These are phyloP conservation scores for Ophonus ardosiacus DNA, from an alignment of 2,888 invertebrate genomes.

Conservation along the genomic window DNA sequence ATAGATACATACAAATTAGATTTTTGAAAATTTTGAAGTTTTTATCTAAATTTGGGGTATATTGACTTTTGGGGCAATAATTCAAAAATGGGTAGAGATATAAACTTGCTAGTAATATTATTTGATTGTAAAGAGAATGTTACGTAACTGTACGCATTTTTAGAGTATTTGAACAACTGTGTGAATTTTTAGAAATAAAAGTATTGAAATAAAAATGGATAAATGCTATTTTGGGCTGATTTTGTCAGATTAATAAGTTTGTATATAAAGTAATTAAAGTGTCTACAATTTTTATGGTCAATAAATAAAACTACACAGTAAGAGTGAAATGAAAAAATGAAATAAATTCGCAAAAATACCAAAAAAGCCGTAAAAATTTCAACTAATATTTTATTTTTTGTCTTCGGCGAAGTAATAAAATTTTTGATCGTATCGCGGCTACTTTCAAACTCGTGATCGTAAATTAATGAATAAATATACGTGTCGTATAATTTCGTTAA, in stretches of 20 bases:
- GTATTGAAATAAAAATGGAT: too few relatives aligned
- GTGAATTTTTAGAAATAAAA: too few relatives aligned
- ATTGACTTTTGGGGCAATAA: too few relatives aligned
- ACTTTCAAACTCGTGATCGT: neutral
- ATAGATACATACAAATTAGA: too few relatives aligned
- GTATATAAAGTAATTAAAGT: neutral
- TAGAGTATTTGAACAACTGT: too few relatives aligned
- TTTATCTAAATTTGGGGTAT: too few relatives aligned
- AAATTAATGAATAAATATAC: slow-evolving; percentile 9
- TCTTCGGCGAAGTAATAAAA: neutral
- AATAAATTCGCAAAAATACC: slow-evolving; percentile 18
- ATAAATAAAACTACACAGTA: neutral
- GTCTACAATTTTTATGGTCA: neutral
- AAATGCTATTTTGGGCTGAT: neutral
- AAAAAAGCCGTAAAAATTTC: slow-evolving; percentile 4
- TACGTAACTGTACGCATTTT: too few relatives aligned
- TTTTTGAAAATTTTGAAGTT: too few relatives aligned
- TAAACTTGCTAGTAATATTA: too few relatives aligned
- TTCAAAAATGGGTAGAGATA: too few relatives aligned
- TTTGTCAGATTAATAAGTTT: too few relatives aligned
- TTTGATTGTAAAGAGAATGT: too few relatives aligned
- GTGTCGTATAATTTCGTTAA: slow-evolving; percentile 11
- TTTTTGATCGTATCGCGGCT: slow-evolving; percentile 5
- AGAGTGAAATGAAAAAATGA: slow-evolving; percentile 2
- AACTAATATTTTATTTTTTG: slow-evolving; percentile 27